phyloP scores from a whole-genome alignment of 2,888 invertebrate species.

The Troides helena region DNA sequence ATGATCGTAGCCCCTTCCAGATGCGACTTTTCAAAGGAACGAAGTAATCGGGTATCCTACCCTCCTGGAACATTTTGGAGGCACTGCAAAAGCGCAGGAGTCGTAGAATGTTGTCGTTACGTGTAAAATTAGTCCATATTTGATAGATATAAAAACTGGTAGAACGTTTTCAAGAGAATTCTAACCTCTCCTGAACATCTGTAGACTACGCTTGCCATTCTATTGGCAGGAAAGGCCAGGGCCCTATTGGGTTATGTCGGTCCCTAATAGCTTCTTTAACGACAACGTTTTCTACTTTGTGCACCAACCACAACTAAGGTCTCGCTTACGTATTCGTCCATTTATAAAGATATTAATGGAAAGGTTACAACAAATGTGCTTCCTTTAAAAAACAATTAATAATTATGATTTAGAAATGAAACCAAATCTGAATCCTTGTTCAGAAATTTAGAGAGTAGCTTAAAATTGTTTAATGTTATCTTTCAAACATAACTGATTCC shows the following conservation, averaged over 20 bases:
- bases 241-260: background rate
- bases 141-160: no score
- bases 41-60: no score
- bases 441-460: background rate
- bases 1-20: no score
- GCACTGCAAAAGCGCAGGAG: no score
- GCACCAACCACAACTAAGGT: background rate
- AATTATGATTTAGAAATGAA: background rate
- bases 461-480: background rate
- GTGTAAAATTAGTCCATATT: no score
- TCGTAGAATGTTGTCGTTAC: no score
- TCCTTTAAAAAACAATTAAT: background rate
- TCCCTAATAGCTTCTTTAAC: background rate
- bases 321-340: background rate
- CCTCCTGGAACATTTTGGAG: no score
- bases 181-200: no score
- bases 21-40: no score
- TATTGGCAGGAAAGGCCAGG: no score
- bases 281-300: slow-evolving; percentile 1
- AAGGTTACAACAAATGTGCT: background rate
- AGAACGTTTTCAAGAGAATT: no score
- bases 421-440: background rate
- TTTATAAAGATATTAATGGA: background rate
- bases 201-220: no score
- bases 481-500: background rate